Percentiles rank a stretch among this genome's conserved stretches.
Evolutionary conservation across 2,888 invertebrate genomes (phyloP).

Genomic region (Blera fallax): DNA sequence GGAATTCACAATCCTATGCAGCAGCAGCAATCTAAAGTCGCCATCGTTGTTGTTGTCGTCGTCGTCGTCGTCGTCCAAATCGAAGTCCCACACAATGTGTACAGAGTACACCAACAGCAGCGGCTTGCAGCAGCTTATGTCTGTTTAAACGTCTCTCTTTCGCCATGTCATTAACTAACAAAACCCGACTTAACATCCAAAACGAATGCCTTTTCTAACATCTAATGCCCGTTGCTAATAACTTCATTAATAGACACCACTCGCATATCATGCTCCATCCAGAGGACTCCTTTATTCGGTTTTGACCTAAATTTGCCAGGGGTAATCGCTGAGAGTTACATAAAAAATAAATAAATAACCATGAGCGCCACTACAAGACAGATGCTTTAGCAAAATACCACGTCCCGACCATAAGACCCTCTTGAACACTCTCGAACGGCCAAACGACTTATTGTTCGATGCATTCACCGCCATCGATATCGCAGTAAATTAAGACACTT

Average conservation of each 20-base stretch:
- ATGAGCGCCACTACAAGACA: not conserved
- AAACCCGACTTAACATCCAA: slow-evolving; percentile 36
- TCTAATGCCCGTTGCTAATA: slow-evolving; percentile 55
- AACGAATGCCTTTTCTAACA: slow-evolving; percentile 30
- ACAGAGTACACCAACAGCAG: not conserved
- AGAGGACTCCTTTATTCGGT: slow-evolving; percentile 21
- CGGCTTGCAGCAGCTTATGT: not conserved
- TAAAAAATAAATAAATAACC: not conserved
- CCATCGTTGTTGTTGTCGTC: too few species aligned
- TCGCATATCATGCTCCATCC: not conserved
- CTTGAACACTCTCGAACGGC: not conserved
- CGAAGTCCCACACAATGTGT: slow-evolving; percentile 28
- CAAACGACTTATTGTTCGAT: slow-evolving; percentile 15
- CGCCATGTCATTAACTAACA: slow-evolving; percentile 1
- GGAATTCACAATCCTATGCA: slow-evolving; percentile 25
- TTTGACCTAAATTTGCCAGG: slow-evolving; percentile 42
- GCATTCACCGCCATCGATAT: slow-evolving; percentile 45
- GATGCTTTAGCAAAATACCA: too few species aligned
- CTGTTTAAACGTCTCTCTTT: slow-evolving; percentile 7
- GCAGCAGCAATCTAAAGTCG: too few species aligned
- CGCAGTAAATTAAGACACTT: slow-evolving; percentile 68
- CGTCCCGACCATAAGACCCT: too few species aligned
- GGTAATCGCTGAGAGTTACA: slow-evolving; percentile 3
- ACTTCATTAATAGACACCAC: slow-evolving; percentile 42
- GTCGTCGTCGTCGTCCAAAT: too few species aligned